These are phyloP conservation scores for Chrysocyon brachyurus DNA, from an alignment of 2,797 vertebrate species.

Conservation along the genomic window DNA sequence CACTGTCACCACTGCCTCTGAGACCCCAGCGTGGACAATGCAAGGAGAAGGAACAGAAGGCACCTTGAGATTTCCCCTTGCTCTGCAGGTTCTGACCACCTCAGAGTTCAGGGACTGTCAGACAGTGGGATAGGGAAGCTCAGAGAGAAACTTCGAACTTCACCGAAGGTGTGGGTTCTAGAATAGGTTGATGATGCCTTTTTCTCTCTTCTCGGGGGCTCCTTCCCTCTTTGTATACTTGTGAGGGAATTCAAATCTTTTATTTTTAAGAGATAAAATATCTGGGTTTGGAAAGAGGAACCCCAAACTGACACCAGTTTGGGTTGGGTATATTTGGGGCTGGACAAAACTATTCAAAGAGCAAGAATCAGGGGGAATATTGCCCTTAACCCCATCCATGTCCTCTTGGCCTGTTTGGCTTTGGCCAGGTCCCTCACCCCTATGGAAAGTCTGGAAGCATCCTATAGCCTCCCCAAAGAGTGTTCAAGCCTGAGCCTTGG, in stretches of 20 bases:
- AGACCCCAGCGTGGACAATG: background rate
- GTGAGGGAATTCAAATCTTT: background rate
- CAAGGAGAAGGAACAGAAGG: background rate
- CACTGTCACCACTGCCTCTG: background rate
- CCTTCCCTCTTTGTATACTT: background rate
- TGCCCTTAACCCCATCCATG: too few species aligned
- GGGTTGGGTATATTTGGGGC: background rate
- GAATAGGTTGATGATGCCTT: background rate
- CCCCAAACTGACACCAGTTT: background rate
- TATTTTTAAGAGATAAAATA: background rate
- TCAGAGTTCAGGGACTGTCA: background rate
- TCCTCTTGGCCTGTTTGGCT: background rate
- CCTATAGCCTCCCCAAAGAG: background rate
- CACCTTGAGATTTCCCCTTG: background rate
- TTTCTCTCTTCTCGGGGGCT: background rate
- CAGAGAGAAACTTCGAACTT: background rate
- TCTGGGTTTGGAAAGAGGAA: background rate
- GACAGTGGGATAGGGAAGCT: background rate
- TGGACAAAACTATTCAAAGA: background rate
- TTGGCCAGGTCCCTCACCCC: background rate
- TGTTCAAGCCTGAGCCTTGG: background rate
- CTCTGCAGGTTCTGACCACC: background rate
- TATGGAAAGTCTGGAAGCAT: background rate
- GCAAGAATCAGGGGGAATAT: background rate
- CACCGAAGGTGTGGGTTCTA: background rate